Conservation (phyloP, 2,113 vertebrate genomes). For the Pangasianodon gigas region DNA sequence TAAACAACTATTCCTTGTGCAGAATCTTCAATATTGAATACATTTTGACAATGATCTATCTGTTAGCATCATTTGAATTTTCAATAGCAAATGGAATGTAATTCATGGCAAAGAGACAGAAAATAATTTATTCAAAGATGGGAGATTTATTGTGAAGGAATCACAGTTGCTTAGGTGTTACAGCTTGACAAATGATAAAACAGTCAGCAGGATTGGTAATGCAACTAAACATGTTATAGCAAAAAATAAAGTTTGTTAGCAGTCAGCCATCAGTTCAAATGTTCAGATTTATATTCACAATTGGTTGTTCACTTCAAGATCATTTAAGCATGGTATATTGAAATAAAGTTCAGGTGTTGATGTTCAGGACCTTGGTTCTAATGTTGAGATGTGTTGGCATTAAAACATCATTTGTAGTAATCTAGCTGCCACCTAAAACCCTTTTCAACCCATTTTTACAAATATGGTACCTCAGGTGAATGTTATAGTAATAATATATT, state of each 20-base stretch:
- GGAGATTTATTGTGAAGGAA: slow-evolving; percentile 52
- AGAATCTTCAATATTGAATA: background rate
- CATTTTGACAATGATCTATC: background rate
- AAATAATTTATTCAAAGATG: slow-evolving; percentile 29
- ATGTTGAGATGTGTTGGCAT: slow-evolving; percentile 2
- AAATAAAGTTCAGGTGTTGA: background rate
- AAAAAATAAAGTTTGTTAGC: slow-evolving; percentile 5
- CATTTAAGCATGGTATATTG: background rate
- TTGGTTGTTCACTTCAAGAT: background rate
- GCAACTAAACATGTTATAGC: slow-evolving; percentile 9
- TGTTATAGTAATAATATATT: background rate
- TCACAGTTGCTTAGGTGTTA: slow-evolving; percentile 45
- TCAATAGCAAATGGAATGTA: background rate
- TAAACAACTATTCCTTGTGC: background rate
- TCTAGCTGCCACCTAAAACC: slow-evolving; percentile 22
- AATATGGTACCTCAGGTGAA: background rate
- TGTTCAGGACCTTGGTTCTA: slow-evolving; percentile 1
- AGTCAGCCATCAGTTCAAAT: background rate
- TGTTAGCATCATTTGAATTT: background rate
- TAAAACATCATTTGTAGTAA: background rate
- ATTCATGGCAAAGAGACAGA: slow-evolving; percentile 13
- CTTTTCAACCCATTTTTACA: slow-evolving; percentile 17
- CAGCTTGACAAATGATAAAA: slow-evolving; percentile 42
- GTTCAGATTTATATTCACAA: background rate
- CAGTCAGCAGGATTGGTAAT: slow-evolving; percentile 29